Evolutionary conservation across 2,797 vertebrate genomes (phyloP).

Genomic region (Scomberomorus guttatus): DNA sequence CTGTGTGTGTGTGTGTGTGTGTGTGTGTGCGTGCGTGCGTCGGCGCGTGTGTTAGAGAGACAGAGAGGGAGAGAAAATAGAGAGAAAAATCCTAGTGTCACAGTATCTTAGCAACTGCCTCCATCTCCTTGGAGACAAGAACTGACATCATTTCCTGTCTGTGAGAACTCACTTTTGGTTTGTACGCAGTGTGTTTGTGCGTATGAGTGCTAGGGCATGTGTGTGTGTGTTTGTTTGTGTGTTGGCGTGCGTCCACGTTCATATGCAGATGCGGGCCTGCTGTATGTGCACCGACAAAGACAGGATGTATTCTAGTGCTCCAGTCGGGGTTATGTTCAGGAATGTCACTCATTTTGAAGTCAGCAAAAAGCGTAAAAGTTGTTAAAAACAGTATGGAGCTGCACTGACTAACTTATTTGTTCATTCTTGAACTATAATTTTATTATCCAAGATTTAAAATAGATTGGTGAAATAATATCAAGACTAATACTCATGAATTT

Average conservation of each 20-base stretch:
- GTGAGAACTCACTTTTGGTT: conserved; percentile 83
- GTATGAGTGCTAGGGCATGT: conserved; percentile 44
- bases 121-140: conserved; percentile 89
- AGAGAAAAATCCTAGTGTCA: conserved; percentile 85
- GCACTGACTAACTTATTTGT: not conserved
- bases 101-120: conserved; percentile 90
- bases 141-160: conserved; percentile 87
- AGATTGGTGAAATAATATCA: not conserved
- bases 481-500: not conserved
- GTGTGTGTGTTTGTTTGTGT: conserved; percentile 35
- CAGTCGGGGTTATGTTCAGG: not conserved
- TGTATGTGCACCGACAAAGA: conserved; percentile 44
- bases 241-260: conserved; percentile 54
- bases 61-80: conserved; percentile 73
- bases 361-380: not conserved
- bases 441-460: not conserved
- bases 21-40: conserved; percentile 32
- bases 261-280: conserved; percentile 59
- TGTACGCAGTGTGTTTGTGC: conserved; percentile 75
- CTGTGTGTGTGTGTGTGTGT: conserved; percentile 55
- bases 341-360: conserved; percentile 13
- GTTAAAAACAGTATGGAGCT: not conserved
- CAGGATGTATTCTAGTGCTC: conserved; percentile 30
- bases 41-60: conserved; percentile 52
- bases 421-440: not conserved